A percentile compares a stretch with the other conserved stretches of the same genome.
phyloP scores from a whole-genome alignment of 1,140 invertebrate genomes.

The Bombus polaris region DNA sequence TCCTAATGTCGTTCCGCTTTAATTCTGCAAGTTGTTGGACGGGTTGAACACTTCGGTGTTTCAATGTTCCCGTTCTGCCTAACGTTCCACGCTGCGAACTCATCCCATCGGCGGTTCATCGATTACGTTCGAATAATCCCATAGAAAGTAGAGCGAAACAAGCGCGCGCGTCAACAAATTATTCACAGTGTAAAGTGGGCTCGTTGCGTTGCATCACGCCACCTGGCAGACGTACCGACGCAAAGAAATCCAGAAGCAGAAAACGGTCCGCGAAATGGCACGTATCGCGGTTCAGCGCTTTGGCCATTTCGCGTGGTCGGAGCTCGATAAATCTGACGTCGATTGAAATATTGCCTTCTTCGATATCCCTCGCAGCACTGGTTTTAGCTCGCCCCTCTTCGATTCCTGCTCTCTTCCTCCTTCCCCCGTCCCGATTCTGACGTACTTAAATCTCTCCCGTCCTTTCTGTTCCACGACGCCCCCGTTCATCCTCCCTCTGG shows the following conservation, averaged over 20 bases:
- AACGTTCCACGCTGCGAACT: not conserved
- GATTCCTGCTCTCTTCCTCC: not conserved
- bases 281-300: constrained; percentile 57
- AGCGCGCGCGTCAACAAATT: not conserved
- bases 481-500: not conserved
- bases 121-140: constrained; percentile 17
- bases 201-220: not conserved
- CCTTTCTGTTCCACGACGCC: not conserved
- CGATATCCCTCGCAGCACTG: constrained; percentile 65
- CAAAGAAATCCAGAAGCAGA: constrained; percentile 30
- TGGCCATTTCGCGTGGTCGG: constrained; percentile 65
- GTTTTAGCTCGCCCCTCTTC: constrained; percentile 50
- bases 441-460: not conserved
- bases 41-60: not conserved
- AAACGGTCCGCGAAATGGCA: constrained; percentile 61
- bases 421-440: not conserved
- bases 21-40: not conserved
- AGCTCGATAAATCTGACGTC: constrained; percentile 69
- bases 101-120: not conserved
- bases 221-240: not conserved
- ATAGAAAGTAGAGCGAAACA: not conserved
- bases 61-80: not conserved
- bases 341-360: constrained; percentile 71
- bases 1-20: not conserved
- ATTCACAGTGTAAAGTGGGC: not conserved